Percentiles rank a stretch among this genome's conserved stretches.
These are phyloP conservation scores for Centroberyx gerrardi DNA, from an alignment of 2,797 vertebrate species.

Conservation along the genomic window DNA sequence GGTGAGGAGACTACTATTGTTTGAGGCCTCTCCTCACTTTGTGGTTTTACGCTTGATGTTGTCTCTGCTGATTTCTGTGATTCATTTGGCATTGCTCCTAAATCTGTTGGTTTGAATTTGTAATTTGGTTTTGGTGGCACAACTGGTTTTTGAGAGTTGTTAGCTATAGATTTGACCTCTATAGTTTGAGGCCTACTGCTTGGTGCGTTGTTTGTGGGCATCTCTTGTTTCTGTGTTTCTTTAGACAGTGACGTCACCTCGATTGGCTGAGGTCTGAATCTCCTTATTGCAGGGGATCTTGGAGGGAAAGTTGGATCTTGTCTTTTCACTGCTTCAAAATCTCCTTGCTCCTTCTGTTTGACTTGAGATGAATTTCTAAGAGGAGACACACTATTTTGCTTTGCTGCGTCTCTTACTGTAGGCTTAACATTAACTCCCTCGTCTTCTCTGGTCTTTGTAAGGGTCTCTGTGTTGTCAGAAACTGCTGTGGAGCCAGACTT, in stretches of 20 bases:
- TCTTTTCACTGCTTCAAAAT: constrained; percentile 81
- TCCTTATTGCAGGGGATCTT: constrained; percentile 74
- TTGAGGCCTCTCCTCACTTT: constrained; percentile 74
- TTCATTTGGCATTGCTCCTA: constrained; percentile 70
- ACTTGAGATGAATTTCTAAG: constrained; percentile 7
- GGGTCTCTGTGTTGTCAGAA: constrained; percentile 40
- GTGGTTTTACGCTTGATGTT: constrained; percentile 57
- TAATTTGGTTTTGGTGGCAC: constrained; percentile 84
- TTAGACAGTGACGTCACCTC: constrained; percentile 81
- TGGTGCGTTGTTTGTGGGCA: constrained; percentile 18
- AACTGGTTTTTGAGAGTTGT: constrained; percentile 81
- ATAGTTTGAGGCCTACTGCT: constrained; percentile 78
- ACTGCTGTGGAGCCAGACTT: constrained; percentile 36
- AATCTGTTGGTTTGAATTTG: constrained; percentile 83
- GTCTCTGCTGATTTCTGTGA: constrained; percentile 56
- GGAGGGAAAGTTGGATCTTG: constrained; percentile 77
- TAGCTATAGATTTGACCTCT: constrained; percentile 85
- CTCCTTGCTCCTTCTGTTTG: constrained; percentile 63
- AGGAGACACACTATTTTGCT: constrained; percentile 46
- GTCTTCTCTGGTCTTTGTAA: constrained; percentile 58
- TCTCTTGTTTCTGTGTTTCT: constrained; percentile 78
- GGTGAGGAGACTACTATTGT: constrained; percentile 80
- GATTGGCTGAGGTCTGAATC: constrained; percentile 75
- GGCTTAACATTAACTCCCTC: constrained; percentile 50
- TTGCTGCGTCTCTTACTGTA: constrained; percentile 51